Conservation (phyloP, 2,888 invertebrate species). For the Apodemia mormo region DNA sequence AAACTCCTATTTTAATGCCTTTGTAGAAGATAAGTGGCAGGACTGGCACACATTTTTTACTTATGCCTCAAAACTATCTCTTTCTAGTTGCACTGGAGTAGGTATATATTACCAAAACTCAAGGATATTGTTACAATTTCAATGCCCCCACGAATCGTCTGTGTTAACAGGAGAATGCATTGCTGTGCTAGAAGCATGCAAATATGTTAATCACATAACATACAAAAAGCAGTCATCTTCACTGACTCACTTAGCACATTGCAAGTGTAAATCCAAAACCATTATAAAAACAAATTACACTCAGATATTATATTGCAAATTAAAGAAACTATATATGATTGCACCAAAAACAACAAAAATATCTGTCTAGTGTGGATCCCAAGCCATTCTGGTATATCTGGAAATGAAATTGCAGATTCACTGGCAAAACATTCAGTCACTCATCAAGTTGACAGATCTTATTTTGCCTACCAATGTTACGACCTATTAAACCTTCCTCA, state of each 20-base stretch:
- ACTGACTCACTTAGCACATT: no score
- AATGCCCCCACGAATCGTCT: not conserved
- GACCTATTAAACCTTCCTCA: not conserved
- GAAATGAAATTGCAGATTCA: not conserved
- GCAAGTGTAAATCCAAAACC: no score
- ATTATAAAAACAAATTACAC: no score
- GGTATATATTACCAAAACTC: not conserved
- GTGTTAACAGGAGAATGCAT: no score
- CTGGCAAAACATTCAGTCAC: not conserved
- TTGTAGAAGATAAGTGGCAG: slow-evolving; percentile 16
- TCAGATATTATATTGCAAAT: not conserved
- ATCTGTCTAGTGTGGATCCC: not conserved
- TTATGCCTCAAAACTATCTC: not conserved
- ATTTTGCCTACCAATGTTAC: not conserved
- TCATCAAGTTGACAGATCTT: not conserved
- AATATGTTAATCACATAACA: no score
- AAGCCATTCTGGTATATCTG: not conserved
- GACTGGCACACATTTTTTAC: slow-evolving; percentile 6
- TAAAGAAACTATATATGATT: not conserved
- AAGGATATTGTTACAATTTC: no score
- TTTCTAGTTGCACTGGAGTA: no score
- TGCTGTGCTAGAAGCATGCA: no score
- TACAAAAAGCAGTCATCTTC: no score
- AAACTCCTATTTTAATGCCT: not conserved
- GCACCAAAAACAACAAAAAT: not conserved